These are phyloP conservation scores for Dione juno DNA, from an alignment of 2,888 invertebrate genomes.

Conservation along the genomic window DNA sequence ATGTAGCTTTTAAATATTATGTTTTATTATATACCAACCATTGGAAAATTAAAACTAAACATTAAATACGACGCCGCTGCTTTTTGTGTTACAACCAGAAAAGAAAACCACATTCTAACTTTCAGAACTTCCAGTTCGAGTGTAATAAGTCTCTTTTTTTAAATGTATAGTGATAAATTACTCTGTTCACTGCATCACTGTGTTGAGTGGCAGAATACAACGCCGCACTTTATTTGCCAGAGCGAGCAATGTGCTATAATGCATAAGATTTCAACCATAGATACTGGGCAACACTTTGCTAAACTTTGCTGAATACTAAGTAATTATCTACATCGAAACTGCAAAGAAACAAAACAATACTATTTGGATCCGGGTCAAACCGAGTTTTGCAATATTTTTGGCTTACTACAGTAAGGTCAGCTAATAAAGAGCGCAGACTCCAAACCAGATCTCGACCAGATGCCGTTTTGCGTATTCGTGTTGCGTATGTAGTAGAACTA, in stretches of 20 bases:
- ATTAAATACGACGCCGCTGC: no score
- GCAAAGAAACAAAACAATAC: conserved; percentile 36
- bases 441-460: conserved; percentile 31
- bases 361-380: conserved; percentile 45
- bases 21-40: neutral
- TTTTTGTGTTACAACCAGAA: no score
- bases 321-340: conserved; percentile 12
- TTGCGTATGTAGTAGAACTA: conserved; percentile 35
- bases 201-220: neutral
- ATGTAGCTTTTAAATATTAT: neutral
- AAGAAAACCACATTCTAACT: no score
- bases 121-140: no score
- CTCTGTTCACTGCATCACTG: no score
- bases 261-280: neutral
- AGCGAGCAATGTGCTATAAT: no score
- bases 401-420: conserved; percentile 40
- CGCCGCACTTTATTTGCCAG: neutral
- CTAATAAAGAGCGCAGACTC: conserved; percentile 29
- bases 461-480: conserved; percentile 23
- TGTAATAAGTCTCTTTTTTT: no score
- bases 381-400: conserved; percentile 45
- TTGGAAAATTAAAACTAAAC: no score
- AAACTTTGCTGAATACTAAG: neutral
- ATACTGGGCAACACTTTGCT: neutral
- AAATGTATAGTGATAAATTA: no score